Evolutionary conservation across 2,888 invertebrate genomes (phyloP).

Genomic region (Lasioglossum calceatum): DNA sequence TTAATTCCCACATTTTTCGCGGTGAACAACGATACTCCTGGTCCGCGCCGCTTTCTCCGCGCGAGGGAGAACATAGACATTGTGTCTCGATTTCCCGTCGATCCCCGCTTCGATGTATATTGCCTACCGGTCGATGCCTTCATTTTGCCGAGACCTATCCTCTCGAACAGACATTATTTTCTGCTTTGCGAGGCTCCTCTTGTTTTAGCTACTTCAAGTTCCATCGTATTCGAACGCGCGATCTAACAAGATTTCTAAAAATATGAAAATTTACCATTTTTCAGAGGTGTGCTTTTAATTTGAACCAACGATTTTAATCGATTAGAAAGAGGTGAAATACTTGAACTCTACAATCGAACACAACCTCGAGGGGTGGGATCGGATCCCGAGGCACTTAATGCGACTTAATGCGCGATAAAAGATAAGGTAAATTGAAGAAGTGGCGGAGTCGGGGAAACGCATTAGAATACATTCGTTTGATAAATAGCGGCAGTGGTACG

Average conservation of each 20-base stretch:
- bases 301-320: too few species aligned
- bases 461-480: constrained; percentile 62
- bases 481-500: constrained; percentile 53
- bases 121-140: constrained; percentile 1
- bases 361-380: neutral
- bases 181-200: neutral
- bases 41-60: neutral
- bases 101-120: neutral
- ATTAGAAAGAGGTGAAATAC: neutral
- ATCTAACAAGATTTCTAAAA: too few species aligned
- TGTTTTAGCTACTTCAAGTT: neutral
- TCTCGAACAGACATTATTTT: neutral
- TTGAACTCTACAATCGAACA: neutral
- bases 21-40: constrained; percentile 9
- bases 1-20: constrained; percentile 51
- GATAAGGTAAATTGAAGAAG: constrained; percentile 31
- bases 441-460: constrained; percentile 29
- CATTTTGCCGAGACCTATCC: neutral
- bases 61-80: neutral
- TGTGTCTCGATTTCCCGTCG: constrained; percentile 9
- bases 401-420: constrained; percentile 49
- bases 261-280: too few species aligned
- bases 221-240: too few species aligned
- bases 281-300: too few species aligned
- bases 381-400: constrained; percentile 34